Evolutionary conservation across 2,888 invertebrate species (phyloP).

Genomic region (Automeris io): DNA sequence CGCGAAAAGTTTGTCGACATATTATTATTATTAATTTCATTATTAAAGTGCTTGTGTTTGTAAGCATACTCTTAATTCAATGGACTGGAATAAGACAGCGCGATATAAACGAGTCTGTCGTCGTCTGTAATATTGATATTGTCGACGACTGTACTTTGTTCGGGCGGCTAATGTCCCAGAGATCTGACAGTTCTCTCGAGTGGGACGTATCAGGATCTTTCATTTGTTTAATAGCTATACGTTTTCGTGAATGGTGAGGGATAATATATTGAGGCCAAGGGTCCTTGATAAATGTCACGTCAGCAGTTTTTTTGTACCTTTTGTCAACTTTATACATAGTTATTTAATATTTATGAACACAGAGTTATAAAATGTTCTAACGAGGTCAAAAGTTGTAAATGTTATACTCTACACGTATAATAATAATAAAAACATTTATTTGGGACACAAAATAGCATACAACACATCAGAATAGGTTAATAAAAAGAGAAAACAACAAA

Average conservation of each 20-base stretch:
- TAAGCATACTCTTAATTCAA: conserved; percentile 33
- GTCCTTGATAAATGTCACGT: conserved; percentile 1
- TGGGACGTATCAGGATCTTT: conserved; percentile 4
- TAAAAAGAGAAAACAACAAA: no score
- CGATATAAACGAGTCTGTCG: conserved; percentile 27
- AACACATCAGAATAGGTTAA: no score
- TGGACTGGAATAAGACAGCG: conserved; percentile 35
- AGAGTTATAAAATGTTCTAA: no score
- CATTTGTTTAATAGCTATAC: conserved; percentile 5
- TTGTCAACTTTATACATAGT: no score
- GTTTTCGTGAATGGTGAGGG: background rate
- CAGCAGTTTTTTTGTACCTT: background rate
- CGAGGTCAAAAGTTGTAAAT: no score
- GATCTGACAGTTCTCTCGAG: conserved; percentile 30
- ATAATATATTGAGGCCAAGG: conserved; percentile 2
- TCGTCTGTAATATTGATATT: conserved; percentile 43
- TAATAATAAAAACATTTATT: no score
- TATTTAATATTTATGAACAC: no score
- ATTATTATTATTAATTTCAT: conserved; percentile 5
- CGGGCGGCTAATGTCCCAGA: conserved; percentile 34
- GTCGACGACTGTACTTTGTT: conserved; percentile 45
- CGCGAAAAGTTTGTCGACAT: no score
- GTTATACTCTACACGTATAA: no score
- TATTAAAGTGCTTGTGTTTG: conserved; percentile 8
- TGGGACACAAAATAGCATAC: no score